Conservation (phyloP, 1,140 invertebrate species). For the Drosophila parvula region DNA sequence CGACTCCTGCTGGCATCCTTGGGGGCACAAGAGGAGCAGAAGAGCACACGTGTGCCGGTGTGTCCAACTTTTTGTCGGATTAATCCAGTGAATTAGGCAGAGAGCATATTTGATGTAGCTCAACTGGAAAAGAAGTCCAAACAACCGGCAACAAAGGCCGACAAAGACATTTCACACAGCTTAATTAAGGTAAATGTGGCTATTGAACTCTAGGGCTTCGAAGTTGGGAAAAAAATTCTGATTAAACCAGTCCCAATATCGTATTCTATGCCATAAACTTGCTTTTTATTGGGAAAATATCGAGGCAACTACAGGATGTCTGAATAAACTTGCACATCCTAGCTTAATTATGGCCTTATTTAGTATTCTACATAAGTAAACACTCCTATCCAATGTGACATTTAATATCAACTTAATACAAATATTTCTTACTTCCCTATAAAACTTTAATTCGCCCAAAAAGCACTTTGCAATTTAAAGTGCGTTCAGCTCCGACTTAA, state of each 20-base stretch:
- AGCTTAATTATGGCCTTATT: background rate
- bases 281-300: background rate
- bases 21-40: background rate
- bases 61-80: conserved; percentile 48
- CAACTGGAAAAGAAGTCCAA: conserved; percentile 15
- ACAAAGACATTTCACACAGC: conserved; percentile 15
- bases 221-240: background rate
- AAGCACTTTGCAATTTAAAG: conserved; percentile 3
- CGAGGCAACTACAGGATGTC: no score
- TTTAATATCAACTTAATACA: background rate
- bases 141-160: background rate
- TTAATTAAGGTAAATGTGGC: conserved; percentile 34
- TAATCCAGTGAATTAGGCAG: conserved; percentile 38
- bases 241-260: background rate
- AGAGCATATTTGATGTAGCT: conserved; percentile 23
- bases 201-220: conserved; percentile 3
- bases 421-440: background rate
- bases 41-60: conserved; percentile 14
- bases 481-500: background rate
- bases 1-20: conserved; percentile 12
- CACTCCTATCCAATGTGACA: background rate
- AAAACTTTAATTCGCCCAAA: conserved; percentile 4
- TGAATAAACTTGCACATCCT: background rate
- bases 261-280: background rate
- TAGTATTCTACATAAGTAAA: background rate